Evolutionary conservation across 2,888 invertebrate genomes (phyloP).

Genomic region (Dryococelus australis): DNA sequence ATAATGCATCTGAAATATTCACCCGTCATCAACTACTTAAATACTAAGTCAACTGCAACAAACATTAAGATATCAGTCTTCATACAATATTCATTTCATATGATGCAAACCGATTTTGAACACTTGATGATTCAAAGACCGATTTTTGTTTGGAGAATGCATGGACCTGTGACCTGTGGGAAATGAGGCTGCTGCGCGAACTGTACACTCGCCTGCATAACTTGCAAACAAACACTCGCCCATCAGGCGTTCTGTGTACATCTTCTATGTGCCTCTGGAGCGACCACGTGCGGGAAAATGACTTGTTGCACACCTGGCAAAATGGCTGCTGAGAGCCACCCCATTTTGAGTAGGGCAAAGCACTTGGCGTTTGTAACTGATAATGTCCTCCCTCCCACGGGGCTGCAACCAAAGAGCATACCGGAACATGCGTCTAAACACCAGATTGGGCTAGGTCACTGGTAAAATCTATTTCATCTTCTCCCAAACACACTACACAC

Average conservation of each 20-base stretch:
- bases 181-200: conserved; percentile 87
- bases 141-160: background rate
- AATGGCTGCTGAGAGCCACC: background rate
- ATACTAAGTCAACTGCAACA: too few species aligned
- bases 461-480: background rate
- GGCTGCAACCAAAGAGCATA: conserved; percentile 12
- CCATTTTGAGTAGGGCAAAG: background rate
- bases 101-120: too few species aligned
- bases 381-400: background rate
- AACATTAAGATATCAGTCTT: too few species aligned
- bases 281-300: conserved; percentile 41
- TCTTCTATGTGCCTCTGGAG: conserved; percentile 42
- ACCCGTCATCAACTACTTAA: too few species aligned
- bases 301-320: conserved; percentile 38
- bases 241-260: conserved; percentile 40
- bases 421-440: background rate
- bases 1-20: too few species aligned
- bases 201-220: conserved; percentile 89
- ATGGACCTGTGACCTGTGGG: background rate
- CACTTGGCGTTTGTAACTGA: background rate
- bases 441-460: background rate
- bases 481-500: background rate
- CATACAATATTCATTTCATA: too few species aligned
- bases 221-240: conserved; percentile 66
- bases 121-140: background rate